These are phyloP conservation scores for Anoplophora glabripennis DNA, from an alignment of 1,140 invertebrate species.

Conservation along the genomic window DNA sequence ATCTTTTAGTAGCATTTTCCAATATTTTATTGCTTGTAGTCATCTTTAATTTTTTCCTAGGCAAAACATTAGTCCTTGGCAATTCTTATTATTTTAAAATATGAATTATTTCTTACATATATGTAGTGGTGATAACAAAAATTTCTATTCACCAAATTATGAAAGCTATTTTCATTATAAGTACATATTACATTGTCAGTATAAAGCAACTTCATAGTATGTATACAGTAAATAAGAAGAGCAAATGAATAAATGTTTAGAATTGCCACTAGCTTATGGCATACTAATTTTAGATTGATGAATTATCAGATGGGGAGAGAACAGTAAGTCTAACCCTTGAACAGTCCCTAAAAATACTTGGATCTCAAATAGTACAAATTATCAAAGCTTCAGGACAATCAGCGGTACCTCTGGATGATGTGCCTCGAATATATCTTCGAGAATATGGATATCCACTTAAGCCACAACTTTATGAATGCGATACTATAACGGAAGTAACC, in stretches of 20 bases:
- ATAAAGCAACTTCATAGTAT: too few species aligned
- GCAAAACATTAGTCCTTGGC: too few species aligned
- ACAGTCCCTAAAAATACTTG: slow-evolving; percentile 56
- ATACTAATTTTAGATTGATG: slow-evolving; percentile 50
- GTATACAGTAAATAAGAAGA: too few species aligned
- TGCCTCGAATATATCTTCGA: slow-evolving; percentile 54
- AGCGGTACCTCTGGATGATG: slow-evolving; percentile 50
- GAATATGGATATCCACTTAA: slow-evolving; percentile 61
- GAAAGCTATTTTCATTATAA: too few species aligned
- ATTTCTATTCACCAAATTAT: too few species aligned
- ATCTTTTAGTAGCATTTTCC: too few species aligned
- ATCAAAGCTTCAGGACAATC: slow-evolving; percentile 49
- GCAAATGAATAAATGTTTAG: background rate
- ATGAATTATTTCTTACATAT: too few species aligned
- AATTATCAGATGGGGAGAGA: slow-evolving; percentile 56
- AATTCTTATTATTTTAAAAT: too few species aligned
- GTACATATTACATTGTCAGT: too few species aligned
- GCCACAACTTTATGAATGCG: slow-evolving; percentile 56
- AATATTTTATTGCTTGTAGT: too few species aligned
- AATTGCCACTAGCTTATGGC: background rate
- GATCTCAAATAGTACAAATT: slow-evolving; percentile 56
- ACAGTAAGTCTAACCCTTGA: slow-evolving; percentile 56
- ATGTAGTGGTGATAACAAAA: too few species aligned
- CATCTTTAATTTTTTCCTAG: too few species aligned
- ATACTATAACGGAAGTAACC: slow-evolving; percentile 55